These are phyloP conservation scores for Ailuropoda melanoleuca DNA, from an alignment of 2,113 vertebrate species.

Conservation along the genomic window DNA sequence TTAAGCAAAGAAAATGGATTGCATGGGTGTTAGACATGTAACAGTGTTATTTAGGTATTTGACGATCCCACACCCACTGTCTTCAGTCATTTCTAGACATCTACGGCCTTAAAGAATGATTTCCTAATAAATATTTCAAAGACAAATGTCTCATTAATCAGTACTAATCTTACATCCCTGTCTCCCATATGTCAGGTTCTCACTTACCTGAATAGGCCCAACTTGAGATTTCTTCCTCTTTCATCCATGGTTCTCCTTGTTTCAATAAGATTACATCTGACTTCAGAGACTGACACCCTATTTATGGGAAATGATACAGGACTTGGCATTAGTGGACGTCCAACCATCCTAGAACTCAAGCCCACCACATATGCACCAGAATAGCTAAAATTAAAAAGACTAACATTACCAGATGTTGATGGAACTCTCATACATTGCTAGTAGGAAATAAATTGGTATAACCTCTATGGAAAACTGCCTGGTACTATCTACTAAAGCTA, in stretches of 20 bases:
- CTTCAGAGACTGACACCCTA: not conserved
- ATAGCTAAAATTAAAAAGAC: not conserved
- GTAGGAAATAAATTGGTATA: not conserved
- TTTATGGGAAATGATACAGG: not conserved
- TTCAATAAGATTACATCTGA: not conserved
- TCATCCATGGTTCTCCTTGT: not conserved
- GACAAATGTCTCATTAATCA: not conserved
- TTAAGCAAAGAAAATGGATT: not conserved
- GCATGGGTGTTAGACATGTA: not conserved
- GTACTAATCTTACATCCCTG: not conserved
- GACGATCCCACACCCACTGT: not conserved
- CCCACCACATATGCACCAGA: not conserved
- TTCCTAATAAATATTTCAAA: not conserved
- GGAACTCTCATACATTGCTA: not conserved
- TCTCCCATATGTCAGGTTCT: not conserved
- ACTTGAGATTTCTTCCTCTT: not conserved
- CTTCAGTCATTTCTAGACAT: not conserved
- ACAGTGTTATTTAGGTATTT: not conserved
- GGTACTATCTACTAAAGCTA: not conserved
- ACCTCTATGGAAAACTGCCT: not conserved
- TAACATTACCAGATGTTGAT: not conserved
- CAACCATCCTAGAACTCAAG: not conserved
- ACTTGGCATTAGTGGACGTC: not conserved
- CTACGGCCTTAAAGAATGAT: not conserved
- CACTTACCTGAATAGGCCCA: not conserved